Conservation (phyloP, 2,797 vertebrate species). For the Betta splendens region DNA sequence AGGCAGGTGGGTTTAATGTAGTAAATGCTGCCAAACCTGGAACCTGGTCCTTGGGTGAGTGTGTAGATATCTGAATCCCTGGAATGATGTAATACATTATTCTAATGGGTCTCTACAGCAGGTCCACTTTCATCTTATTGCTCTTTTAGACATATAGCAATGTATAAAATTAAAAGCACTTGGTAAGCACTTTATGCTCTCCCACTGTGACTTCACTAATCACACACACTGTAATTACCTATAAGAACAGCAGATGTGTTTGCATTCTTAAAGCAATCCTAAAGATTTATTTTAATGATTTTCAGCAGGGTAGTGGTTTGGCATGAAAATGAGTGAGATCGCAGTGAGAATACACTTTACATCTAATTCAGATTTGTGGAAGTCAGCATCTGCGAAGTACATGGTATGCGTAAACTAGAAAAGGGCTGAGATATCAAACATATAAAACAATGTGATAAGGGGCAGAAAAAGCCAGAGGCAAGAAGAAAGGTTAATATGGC, state of each 20-base stretch:
- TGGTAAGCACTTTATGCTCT: conserved; percentile 22
- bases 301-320: conserved; percentile 31
- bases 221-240: conserved; percentile 21
- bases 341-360: conserved; percentile 32
- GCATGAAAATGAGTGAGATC: conserved; percentile 41
- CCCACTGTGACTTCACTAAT: conserved; percentile 36
- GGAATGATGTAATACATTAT: background rate
- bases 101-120: background rate
- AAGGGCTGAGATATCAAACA: conserved; percentile 10
- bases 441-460: conserved; percentile 24
- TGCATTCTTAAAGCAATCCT: conserved; percentile 34
- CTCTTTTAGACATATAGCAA: conserved; percentile 8
- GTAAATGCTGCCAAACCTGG: background rate
- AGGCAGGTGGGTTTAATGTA: too few species aligned
- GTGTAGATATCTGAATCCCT: conserved; percentile 3
- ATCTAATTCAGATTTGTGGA: conserved; percentile 13
- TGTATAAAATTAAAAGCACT: conserved; percentile 16
- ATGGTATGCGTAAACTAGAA: conserved; percentile 18
- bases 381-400: conserved; percentile 16
- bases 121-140: conserved; percentile 24
- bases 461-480: conserved; percentile 14
- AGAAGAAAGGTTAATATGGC: conserved; percentile 62
- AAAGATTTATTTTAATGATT: conserved; percentile 61
- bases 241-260: conserved; percentile 13
- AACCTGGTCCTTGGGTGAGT: conserved; percentile 9